Base-by-base conservation (phyloP, 2,888 invertebrate genomes). In the Tipula unca region DNA sequence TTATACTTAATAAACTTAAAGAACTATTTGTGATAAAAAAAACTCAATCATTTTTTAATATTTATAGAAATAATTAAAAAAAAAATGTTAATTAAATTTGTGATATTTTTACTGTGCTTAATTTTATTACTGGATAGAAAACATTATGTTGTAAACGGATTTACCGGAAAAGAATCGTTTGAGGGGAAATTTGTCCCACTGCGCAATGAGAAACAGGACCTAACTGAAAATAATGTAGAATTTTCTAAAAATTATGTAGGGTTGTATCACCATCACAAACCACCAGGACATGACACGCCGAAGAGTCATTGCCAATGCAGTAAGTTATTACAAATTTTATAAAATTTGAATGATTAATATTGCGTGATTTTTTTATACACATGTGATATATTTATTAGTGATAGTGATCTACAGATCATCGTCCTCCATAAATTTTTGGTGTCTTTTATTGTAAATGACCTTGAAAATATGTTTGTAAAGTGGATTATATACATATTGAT, bases 241-340 rank as follows among this genome's bases (percentile, higher is more conserved):
- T 85, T 90, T 87, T 89, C 92, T 82, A 93, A 92, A 90, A 93
- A 93, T 89, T 91, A 93, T 89, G 92, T 93, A 88, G 92, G 94
- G 35, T 90, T 93, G 85, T 94, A 94, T 91, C 93, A 94, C 88
- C 91, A 93, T 87, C 84, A 85, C 48, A 92, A 93, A 86, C 94
- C 95, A 32, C 95, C 95, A 0, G 88, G 92, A 86, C 91, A 93
- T 90, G 91, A 91, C 87, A 90, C 91, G 85, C 92, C 93, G 13
- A 90, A 92, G 85, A 91, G 92, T 25, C 89, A 93, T 3, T 95
- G 95, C 88, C 92, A 92, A 86, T 95, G 95, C 89, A 93, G 95
- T 95, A 89, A 93, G 94, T 93, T 91, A 13, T 69, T 48, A 48
- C 8, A 25, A 69, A 3, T 6, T 69, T 10, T 69, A 69, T 25